phyloP scores from a whole-genome alignment of 30 jellyfish, hydroid and myxozoan species.

The Aurelia coerulea region DNA sequence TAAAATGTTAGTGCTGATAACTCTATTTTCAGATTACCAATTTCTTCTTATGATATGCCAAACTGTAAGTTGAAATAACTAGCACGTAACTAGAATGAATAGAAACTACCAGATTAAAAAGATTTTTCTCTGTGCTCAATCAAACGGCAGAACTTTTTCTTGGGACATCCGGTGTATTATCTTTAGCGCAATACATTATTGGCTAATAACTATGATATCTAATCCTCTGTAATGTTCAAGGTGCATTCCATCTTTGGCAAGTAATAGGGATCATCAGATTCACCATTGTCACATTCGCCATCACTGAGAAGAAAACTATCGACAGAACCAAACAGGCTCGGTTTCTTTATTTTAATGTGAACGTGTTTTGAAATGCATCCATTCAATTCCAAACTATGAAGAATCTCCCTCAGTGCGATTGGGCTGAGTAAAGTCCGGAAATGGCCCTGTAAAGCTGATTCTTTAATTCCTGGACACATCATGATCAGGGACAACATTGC shows the following conservation, averaged over 20 bases:
- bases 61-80: too few relatives aligned
- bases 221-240: conserved; percentile 18
- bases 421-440: conserved; percentile 52
- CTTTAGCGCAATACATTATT: too few relatives aligned
- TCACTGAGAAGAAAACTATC: conserved; percentile 3
- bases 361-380: conserved; percentile 69
- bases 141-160: too few relatives aligned
- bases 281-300: not conserved
- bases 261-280: conserved; percentile 41
- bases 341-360: conserved; percentile 15
- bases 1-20: too few relatives aligned
- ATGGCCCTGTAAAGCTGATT: conserved; percentile 51
- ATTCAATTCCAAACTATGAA: conserved; percentile 55
- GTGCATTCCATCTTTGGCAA: conserved; percentile 42
- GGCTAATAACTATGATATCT: too few relatives aligned
- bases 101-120: too few relatives aligned
- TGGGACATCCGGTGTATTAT: too few relatives aligned
- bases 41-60: too few relatives aligned
- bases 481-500: conserved; percentile 60
- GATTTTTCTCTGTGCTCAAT: too few relatives aligned
- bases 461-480: conserved; percentile 79
- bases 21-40: too few relatives aligned
- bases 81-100: too few relatives aligned
- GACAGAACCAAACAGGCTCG: conserved; percentile 28
- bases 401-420: conserved; percentile 37